Conservation (phyloP, 2,113 vertebrate genomes). For the Recurvirostra avosetta region DNA sequence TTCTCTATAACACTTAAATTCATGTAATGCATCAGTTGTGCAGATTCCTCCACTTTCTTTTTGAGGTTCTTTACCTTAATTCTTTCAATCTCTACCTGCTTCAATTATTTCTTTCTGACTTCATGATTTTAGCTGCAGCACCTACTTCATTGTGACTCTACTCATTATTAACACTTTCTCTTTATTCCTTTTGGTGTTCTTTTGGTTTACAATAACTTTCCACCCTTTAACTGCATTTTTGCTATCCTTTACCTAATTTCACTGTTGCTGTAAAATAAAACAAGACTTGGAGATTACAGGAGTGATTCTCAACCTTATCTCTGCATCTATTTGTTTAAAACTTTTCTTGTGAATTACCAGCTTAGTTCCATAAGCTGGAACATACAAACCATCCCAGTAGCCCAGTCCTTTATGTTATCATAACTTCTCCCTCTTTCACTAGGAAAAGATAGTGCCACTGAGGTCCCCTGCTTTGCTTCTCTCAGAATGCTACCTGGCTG, state of each 20-base stretch:
- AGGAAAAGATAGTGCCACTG: no score
- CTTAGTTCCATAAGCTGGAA: no score
- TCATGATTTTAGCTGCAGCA: neutral
- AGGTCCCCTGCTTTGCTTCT: no score
- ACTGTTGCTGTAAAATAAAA: neutral
- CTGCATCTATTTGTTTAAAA: no score
- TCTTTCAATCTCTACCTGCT: neutral
- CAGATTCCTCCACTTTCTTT: neutral
- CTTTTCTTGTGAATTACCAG: no score
- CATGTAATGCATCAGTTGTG: neutral
- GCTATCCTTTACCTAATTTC: neutral
- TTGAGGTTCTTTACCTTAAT: neutral
- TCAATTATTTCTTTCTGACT: neutral
- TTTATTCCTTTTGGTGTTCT: neutral
- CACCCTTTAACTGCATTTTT: neutral
- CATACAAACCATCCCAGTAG: no score
- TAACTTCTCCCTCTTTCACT: no score
- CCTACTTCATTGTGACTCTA: neutral
- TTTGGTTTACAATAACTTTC: neutral
- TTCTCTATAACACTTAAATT: neutral
- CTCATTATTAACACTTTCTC: neutral
- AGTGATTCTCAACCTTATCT: neutral
- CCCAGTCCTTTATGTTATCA: no score
- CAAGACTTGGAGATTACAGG: neutral
- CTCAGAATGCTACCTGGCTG: no score